phyloP scores from a whole-genome alignment of 2,888 invertebrate genomes.

The Tipula vernalis region DNA sequence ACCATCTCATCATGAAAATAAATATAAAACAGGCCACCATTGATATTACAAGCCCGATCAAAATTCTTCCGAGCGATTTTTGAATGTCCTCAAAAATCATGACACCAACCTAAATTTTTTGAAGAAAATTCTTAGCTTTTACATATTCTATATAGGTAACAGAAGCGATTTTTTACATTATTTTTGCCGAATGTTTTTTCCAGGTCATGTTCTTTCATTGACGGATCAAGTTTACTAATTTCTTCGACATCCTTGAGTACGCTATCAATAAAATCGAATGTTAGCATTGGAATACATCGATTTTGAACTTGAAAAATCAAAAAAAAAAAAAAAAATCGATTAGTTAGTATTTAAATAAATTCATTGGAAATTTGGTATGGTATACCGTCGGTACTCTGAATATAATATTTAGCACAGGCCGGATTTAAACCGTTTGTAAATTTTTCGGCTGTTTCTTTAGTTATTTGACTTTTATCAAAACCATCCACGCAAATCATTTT shows the following conservation, averaged over 20 bases:
- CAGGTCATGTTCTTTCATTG: not conserved
- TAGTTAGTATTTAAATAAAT: not conserved
- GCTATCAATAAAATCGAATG: not conserved
- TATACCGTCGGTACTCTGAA: not conserved
- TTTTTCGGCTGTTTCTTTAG: constrained; percentile 33
- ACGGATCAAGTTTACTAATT: not conserved
- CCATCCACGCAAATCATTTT: constrained; percentile 50
- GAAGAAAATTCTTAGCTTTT: not conserved
- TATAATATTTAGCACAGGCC: not conserved
- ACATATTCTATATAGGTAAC: not conserved
- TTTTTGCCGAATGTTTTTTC: not conserved
- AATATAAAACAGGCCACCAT: constrained; percentile 72
- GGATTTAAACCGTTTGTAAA: not conserved
- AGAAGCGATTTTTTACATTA: not conserved
- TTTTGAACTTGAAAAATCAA: not conserved
- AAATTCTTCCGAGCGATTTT: not conserved
- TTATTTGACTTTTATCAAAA: constrained; percentile 33
- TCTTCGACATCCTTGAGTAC: not conserved
- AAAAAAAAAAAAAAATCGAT: not conserved
- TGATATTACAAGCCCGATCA: constrained; percentile 47
- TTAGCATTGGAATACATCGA: not conserved
- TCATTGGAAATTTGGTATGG: not conserved
- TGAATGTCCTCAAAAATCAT: not conserved
- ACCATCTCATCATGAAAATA: constrained; percentile 77
- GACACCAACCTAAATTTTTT: not conserved